phyloP scores from a whole-genome alignment of 2,888 invertebrate genomes.

The Cheilosia scutellata region DNA sequence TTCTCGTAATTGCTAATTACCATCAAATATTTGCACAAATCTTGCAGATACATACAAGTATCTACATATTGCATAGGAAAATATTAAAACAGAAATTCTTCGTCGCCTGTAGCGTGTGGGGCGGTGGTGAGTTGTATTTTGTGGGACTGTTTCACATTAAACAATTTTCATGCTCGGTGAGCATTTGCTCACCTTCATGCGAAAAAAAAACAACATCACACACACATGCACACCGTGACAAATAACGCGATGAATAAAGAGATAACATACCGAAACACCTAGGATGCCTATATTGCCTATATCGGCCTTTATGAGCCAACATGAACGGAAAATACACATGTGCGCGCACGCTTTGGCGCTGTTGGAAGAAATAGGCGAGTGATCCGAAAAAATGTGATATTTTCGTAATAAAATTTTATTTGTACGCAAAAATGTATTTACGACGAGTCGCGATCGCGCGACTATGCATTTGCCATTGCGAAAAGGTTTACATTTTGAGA shows the following conservation, averaged over 20 bases:
- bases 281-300: slow-evolving; percentile 34
- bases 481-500: slow-evolving; percentile 30
- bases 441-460: slow-evolving; percentile 19
- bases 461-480: slow-evolving; percentile 41
- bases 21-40: slow-evolving; percentile 70
- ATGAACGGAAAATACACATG: slow-evolving; percentile 53
- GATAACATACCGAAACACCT: slow-evolving; percentile 62
- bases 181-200: slow-evolving; percentile 67
- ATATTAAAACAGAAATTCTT: slow-evolving; percentile 15
- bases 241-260: slow-evolving; percentile 62
- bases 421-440: slow-evolving; percentile 65
- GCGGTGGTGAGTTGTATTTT: slow-evolving; percentile 34
- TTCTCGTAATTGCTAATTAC: slow-evolving; percentile 69
- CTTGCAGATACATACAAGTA: slow-evolving; percentile 32
- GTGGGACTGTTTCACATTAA: slow-evolving; percentile 47
- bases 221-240: slow-evolving; percentile 19
- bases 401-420: slow-evolving; percentile 70
- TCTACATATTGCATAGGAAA: not conserved
- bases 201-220: slow-evolving; percentile 18
- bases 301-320: not conserved
- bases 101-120: slow-evolving; percentile 2
- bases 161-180: slow-evolving; percentile 64
- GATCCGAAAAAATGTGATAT: slow-evolving; percentile 68
- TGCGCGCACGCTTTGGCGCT: slow-evolving; percentile 48
- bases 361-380: slow-evolving; percentile 61